Evolutionary conservation across 2,888 invertebrate genomes (phyloP).

Genomic region (Parapristionchus giblindavisi): DNA sequence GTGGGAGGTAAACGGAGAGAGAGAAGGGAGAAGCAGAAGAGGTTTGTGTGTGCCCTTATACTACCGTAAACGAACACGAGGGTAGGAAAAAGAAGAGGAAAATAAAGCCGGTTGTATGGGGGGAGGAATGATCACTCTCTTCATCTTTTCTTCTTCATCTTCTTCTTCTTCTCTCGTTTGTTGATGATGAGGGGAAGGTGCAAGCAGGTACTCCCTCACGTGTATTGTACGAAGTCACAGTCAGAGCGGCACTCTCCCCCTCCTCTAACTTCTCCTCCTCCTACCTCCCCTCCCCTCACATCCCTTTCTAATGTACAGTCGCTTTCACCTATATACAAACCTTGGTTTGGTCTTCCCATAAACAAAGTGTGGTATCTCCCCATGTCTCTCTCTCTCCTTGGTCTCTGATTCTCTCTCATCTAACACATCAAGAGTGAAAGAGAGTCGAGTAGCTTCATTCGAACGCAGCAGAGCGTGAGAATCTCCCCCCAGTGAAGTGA

Average conservation of each 20-base stretch:
- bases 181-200: neutral
- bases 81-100: slow-evolving; percentile 2
- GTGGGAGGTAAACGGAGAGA: neutral
- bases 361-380: no score
- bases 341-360: no score
- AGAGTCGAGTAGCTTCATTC: no score
- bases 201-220: slow-evolving; percentile 39
- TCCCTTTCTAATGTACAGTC: no score
- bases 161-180: slow-evolving; percentile 15
- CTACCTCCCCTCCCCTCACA: no score
- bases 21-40: neutral
- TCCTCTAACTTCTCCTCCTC: neutral
- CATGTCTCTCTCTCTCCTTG: neutral
- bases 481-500: no score
- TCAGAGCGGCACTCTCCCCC: neutral
- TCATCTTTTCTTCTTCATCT: no score
- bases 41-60: neutral
- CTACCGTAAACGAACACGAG: no score
- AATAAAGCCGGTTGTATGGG: neutral
- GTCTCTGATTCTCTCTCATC: neutral
- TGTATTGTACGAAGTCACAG: no score
- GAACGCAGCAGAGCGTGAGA: no score
- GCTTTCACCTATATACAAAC: no score
- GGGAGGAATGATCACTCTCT: neutral
- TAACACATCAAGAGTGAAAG: no score